Conservation (phyloP, 1,140 invertebrate genomes). For the Trichonephila inaurata region DNA sequence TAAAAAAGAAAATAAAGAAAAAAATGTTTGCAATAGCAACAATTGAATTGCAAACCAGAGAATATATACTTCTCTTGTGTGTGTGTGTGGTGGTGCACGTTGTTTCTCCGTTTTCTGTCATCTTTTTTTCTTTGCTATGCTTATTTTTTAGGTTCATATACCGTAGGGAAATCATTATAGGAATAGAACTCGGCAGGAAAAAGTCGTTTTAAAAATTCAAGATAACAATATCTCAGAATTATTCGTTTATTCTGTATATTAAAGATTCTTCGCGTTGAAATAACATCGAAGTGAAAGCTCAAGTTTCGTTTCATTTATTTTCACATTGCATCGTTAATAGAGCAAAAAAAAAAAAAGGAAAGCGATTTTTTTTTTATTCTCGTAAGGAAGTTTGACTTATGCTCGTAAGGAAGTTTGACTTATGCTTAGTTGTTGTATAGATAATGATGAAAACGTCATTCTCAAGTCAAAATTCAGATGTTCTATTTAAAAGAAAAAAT, state of each 20-base stretch:
- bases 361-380: neutral
- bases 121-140: neutral
- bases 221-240: constrained; percentile 24
- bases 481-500: neutral
- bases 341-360: neutral
- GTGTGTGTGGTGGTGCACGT: neutral
- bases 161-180: constrained; percentile 47
- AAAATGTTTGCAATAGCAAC: neutral
- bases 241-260: constrained; percentile 20
- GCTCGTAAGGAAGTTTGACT: neutral
- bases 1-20: neutral
- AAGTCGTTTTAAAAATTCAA: constrained; percentile 14
- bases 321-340: neutral
- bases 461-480: neutral
- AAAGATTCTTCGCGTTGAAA: constrained; percentile 1
- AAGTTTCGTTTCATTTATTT: neutral
- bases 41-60: constrained; percentile 10
- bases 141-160: neutral
- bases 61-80: neutral
- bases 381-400: neutral
- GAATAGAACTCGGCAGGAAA: constrained; percentile 24
- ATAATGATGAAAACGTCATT: neutral
- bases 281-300: neutral
- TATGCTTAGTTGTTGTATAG: too few species aligned
- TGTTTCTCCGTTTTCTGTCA: constrained; percentile 1